Evolutionary conservation across 2,888 invertebrate genomes (phyloP), one percentile per base, ranked within the genome.

Genomic region (Eustalomyia histrio): DNA sequence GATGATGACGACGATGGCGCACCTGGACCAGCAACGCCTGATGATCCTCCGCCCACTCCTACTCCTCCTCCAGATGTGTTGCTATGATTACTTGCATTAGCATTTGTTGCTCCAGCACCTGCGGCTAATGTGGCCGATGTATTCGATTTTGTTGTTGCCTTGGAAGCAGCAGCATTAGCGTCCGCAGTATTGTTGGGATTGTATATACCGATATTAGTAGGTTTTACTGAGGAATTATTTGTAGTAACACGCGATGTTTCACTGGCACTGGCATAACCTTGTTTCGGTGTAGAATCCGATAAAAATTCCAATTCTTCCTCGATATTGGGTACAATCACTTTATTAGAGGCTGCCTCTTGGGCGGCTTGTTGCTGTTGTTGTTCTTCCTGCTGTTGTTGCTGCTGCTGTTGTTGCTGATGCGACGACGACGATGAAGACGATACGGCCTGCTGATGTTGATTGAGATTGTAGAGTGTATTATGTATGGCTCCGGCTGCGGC

Each of bases 321-420:
- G 90, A 96, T 96, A 92, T 96, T 95, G 86, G 96, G 96, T 88
- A 96, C 96, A 87, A 96, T 95, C 86, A 96, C 96, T 92, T 96
- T 96, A 85, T 95, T 95, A 91, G 94, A 94, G 87, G 93, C 93
- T 33, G 86, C 78, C 58, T 86, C 85, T 24, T 86, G 85, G 16
- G 86, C 84, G 21, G 79, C 72, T 24, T 87, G 87, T 61, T 85
- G 84, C 60, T 85, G 84, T 47, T 86, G 86, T 69, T 83, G 83
- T 52, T 85, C 86, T 14, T 84, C 85, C n/a, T 82, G 85, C 12
- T 89, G 88, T 47, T 89, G 89, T 35, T 83, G 84, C 73, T 88
- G 85, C 53, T 88, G 87, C 14, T 86, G 87, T 6, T 87, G 84
- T 24, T 83, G 85, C 50, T 84, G 86, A 24, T 84, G 86, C 16